Evolutionary conservation across 1,140 invertebrate species (phyloP).

Genomic region (Brachionus sp.): DNA sequence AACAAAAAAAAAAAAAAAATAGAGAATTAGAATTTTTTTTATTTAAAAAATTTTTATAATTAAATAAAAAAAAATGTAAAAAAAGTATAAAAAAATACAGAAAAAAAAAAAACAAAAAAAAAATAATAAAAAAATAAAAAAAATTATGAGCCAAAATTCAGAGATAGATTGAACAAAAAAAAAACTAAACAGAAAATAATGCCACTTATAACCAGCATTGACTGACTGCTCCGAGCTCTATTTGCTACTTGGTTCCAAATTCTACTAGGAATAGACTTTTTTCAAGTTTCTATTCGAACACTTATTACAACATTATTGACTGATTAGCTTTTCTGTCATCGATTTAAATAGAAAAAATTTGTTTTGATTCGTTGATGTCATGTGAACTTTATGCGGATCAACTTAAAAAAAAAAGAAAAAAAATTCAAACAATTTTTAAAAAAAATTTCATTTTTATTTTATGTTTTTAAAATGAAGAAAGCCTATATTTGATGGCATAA

Average conservation of each 20-base stretch:
- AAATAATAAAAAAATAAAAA: background rate
- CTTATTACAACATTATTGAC: background rate
- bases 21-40: slow-evolving; percentile 36
- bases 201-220: background rate
- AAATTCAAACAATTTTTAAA: background rate
- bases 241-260: background rate
- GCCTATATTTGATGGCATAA: background rate
- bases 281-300: background rate
- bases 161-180: background rate
- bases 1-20: background rate
- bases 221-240: background rate
- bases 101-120: background rate
- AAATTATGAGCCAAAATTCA: background rate
- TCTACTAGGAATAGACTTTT: background rate
- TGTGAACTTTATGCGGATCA: background rate
- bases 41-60: background rate
- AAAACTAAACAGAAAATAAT: background rate
- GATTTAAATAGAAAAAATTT: background rate
- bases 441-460: background rate
- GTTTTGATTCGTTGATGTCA: background rate
- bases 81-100: background rate
- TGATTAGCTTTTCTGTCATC: background rate
- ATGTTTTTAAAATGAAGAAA: background rate
- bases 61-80: background rate
- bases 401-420: background rate